Percentiles rank a stretch among this genome's conserved stretches.
These are phyloP conservation scores for Astropecten irregularis DNA, from an alignment of 53 echinoderm and acorn worm species.

Conservation along the genomic window DNA sequence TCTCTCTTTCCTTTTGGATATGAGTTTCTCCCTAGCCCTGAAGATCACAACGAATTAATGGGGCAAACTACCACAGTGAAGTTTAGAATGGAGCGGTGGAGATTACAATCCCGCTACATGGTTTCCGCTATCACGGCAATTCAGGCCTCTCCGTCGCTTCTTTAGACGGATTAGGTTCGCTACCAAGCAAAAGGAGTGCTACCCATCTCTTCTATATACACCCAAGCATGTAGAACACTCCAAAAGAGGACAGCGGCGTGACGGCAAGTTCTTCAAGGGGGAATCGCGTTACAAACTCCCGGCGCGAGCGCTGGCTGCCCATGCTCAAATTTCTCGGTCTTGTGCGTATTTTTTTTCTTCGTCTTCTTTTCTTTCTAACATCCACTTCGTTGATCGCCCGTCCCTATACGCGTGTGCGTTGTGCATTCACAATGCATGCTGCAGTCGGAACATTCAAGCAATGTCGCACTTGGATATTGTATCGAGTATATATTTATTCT, in stretches of 20 bases:
- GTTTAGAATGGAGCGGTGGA: not conserved
- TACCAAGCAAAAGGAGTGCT: not conserved
- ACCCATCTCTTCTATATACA: too few relatives aligned
- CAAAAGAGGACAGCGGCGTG: conserved; percentile 6
- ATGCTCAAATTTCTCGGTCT: conserved; percentile 46
- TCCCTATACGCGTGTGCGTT: too few relatives aligned
- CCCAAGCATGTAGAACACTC: too few relatives aligned
- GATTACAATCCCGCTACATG: conserved; percentile 4
- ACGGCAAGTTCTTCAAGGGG: conserved; percentile 33
- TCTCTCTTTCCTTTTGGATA: too few relatives aligned
- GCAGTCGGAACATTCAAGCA: too few relatives aligned
- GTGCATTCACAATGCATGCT: too few relatives aligned
- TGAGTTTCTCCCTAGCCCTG: not conserved
- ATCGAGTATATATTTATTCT: too few relatives aligned
- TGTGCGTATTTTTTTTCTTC: not conserved
- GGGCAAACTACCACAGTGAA: not conserved
- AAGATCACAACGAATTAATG: conserved; percentile 40
- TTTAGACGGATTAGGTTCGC: conserved; percentile 50
- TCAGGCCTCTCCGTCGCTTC: not conserved
- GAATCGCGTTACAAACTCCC: conserved; percentile 51
- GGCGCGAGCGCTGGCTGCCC: not conserved
- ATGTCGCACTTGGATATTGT: too few relatives aligned
- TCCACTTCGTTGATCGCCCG: too few relatives aligned
- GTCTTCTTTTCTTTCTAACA: too few relatives aligned
- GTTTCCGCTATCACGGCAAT: conserved; percentile 18